These are phyloP conservation scores for Xestoiulus laeticollis DNA, from an alignment of 2,888 invertebrate species.

Conservation along the genomic window DNA sequence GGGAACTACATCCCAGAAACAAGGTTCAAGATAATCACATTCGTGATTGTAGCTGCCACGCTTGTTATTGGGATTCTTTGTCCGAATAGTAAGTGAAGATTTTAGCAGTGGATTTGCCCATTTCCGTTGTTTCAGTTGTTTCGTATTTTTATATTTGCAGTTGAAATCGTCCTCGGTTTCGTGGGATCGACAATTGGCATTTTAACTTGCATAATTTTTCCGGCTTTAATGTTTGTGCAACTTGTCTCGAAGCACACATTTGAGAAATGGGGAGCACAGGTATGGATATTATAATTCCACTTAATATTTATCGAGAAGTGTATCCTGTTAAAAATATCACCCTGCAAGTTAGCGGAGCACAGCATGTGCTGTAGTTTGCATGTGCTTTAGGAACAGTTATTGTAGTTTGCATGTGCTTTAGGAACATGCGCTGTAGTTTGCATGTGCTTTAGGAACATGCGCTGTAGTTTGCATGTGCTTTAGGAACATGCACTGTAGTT, in stretches of 20 bases:
- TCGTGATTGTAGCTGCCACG: slow-evolving; percentile 78
- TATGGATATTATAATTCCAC: background rate
- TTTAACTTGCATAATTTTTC: slow-evolving; percentile 90
- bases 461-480: no score
- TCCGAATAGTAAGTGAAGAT: slow-evolving; percentile 73
- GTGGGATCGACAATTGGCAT: slow-evolving; percentile 96
- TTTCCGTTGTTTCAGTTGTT: background rate
- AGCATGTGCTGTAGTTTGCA: no score
- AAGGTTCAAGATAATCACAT: slow-evolving; percentile 84
- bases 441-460: no score
- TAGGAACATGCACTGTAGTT: no score
- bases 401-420: no score
- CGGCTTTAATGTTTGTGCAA: slow-evolving; percentile 86
- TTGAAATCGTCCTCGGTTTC: slow-evolving; percentile 87
- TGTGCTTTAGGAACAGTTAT: no score
- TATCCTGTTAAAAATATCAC: no score
- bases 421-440: no score
- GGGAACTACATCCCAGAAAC: slow-evolving; percentile 79
- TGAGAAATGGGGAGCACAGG: slow-evolving; percentile 84
- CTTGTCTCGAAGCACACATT: slow-evolving; percentile 85
- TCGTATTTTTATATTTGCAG: slow-evolving; percentile 60
- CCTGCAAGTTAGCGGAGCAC: no score
- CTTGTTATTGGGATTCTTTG: slow-evolving; percentile 83
- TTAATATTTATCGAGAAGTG: background rate
- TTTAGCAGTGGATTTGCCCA: no score